Evolutionary conservation across 2,113 vertebrate species (phyloP), one percentile per base, ranked within the genome.

Genomic region (Petromus typicus): DNA sequence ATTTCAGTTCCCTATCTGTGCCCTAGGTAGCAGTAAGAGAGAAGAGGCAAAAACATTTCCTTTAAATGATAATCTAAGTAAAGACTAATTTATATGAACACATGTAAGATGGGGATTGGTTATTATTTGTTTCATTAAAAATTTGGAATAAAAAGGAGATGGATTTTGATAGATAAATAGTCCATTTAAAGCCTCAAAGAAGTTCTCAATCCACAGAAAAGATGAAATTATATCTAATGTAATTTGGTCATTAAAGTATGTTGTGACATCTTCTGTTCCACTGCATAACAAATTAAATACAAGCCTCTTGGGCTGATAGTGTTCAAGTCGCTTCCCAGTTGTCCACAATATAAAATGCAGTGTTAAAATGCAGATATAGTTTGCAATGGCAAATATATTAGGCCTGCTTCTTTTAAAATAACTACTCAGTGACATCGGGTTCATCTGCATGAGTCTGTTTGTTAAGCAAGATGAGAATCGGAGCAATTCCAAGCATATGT

Each of bases 401-500:
- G 30, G 93, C 37, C 34, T 85, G 25, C n/a, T 69, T 88, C 37
- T 84, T 94, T 91, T 54, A 51, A 37, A 83, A 94, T 71, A 61
- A 89, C 78, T 51, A 1, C 32, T 51, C 7, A 75, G 27, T 48
- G 64, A 7, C 2, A 92, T 30, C 2, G 8, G 93, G 17, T 88
- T 96, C 90, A 86, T 80, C 12, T 23, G 18, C 16, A 27, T 51
- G 2, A 96, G 25, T 51, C 17, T 27, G 12, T 13, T 66, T 45
- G 66, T 66, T 71, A 71, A 92, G 22, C 34, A 61, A n/a, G 45
- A 81, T 64, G 85, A 0, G 57, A 95, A 95, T 95, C 54, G 17
- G 63, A 97, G 75, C 56, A 6, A 45, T 86, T 94, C 92, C 95
- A 48, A 95, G 75, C 2, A 64, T n/a, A 30, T 61, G 25, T 78